Conservation (phyloP, 2,888 invertebrate species). For the Melangyna quadrimaculata region DNA sequence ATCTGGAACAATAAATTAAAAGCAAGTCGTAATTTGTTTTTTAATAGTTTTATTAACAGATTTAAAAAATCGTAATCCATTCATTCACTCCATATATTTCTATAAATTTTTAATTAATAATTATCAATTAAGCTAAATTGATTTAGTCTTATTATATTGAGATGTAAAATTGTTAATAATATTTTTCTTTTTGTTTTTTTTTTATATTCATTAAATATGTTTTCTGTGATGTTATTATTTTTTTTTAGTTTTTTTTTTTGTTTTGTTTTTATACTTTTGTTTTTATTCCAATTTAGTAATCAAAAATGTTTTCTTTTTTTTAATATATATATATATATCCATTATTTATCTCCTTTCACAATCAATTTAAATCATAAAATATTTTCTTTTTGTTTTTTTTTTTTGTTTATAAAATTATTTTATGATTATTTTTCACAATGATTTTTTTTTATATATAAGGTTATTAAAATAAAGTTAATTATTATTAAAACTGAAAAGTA, state of each 20-base stretch:
- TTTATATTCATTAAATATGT: constrained; percentile 61
- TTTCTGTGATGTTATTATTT: constrained; percentile 60
- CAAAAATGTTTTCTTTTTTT: constrained; percentile 25
- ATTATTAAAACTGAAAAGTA: constrained; percentile 38
- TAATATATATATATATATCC: constrained; percentile 36
- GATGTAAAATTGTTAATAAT: constrained; percentile 72
- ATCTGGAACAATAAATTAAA: background rate
- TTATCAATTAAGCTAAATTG: constrained; percentile 71
- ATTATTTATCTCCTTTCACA: constrained; percentile 31
- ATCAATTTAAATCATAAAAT: constrained; percentile 44
- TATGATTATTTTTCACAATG: constrained; percentile 61
- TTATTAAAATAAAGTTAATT: constrained; percentile 3
- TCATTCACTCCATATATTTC: constrained; percentile 71
- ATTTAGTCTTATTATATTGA: constrained; percentile 72
- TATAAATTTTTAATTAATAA: constrained; percentile 71
- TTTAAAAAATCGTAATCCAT: constrained; percentile 78
- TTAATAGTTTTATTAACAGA: constrained; percentile 79
- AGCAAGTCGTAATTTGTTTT: constrained; percentile 66
- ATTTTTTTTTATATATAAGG: constrained; percentile 1
- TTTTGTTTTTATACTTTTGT: constrained; percentile 8
- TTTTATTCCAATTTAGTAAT: constrained; percentile 46
- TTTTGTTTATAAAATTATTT: constrained; percentile 5
- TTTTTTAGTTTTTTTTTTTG: constrained; percentile 11
- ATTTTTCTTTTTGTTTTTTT: constrained; percentile 17
- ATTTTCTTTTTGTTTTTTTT: constrained; percentile 1